Evolutionary conservation across 2,113 vertebrate genomes (phyloP).

Genomic region (Neopipo cinnamomea): DNA sequence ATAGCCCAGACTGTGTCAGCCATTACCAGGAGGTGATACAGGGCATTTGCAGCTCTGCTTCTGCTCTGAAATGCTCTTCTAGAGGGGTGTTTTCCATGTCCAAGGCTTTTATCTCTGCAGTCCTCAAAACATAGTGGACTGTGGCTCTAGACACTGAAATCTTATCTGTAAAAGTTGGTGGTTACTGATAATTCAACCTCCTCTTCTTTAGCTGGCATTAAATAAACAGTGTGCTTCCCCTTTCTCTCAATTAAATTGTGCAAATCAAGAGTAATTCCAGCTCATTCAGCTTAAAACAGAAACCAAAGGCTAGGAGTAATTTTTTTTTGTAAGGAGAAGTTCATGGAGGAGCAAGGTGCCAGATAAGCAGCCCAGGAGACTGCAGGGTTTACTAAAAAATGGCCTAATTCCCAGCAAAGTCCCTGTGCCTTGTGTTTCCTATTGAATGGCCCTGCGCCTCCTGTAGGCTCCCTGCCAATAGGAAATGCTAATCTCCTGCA

Average conservation of each 20-base stretch:
- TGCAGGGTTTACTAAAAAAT: background rate
- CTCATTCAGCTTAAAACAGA: constrained; percentile 36
- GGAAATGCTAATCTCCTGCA: constrained; percentile 15
- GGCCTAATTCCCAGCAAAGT: constrained; percentile 49
- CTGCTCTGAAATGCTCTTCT: background rate
- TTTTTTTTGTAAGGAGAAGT: constrained; percentile 33
- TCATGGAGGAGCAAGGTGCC: constrained; percentile 9
- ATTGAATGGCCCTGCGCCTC: background rate
- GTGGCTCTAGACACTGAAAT: background rate
- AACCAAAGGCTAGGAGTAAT: constrained; percentile 5
- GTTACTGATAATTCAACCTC: background rate
- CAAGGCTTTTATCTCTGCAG: background rate
- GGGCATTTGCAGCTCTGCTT: background rate
- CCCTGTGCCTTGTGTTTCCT: constrained; percentile 34
- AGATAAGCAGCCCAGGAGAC: constrained; percentile 28
- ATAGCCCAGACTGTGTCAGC: background rate
- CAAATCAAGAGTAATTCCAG: constrained; percentile 48
- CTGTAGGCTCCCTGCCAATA: constrained; percentile 47
- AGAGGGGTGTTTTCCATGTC: background rate
- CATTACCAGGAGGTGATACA: background rate
- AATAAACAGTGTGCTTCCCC: constrained; percentile 42
- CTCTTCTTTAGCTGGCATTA: constrained; percentile 20
- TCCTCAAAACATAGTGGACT: background rate
- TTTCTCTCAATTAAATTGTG: constrained; percentile 2
- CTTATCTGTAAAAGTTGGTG: background rate